These are phyloP conservation scores for Sebastes baramenuke DNA, from an alignment of 2,797 vertebrate genomes.

Conservation along the genomic window DNA sequence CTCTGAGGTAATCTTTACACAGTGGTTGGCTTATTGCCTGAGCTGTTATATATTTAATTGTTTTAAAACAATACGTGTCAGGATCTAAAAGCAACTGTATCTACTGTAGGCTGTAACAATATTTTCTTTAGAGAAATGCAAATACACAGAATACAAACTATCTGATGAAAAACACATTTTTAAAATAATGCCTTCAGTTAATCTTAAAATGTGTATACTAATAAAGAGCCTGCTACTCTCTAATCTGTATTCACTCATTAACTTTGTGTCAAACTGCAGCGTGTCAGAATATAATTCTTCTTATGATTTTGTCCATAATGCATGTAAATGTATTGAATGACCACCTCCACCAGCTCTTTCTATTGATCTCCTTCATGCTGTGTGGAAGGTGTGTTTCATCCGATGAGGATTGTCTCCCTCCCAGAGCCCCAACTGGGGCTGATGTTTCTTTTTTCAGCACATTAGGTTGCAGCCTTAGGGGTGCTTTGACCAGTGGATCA, in stretches of 20 bases:
- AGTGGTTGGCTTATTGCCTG: constrained; percentile 38
- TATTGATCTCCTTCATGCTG: constrained; percentile 68
- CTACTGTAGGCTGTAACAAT: not conserved
- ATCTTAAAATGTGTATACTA: not conserved
- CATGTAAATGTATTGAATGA: constrained; percentile 55
- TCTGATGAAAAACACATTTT: not conserved
- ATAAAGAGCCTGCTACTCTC: not conserved
- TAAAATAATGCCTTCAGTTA: not conserved
- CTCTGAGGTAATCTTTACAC: constrained; percentile 67
- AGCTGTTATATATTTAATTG: constrained; percentile 69
- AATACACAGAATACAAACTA: not conserved
- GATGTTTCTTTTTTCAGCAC: constrained; percentile 82
- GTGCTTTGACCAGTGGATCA: constrained; percentile 83
- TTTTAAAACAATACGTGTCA: constrained; percentile 53
- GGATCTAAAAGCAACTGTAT: constrained; percentile 32
- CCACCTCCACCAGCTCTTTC: constrained; percentile 47
- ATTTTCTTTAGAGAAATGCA: not conserved
- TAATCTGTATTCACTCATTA: not conserved
- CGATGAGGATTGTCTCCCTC: constrained; percentile 68
- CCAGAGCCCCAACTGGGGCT: constrained; percentile 70
- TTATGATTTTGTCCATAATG: constrained; percentile 21
- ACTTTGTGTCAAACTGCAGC: not conserved
- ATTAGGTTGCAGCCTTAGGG: constrained; percentile 82
- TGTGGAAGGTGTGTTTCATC: constrained; percentile 74
- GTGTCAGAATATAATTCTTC: constrained; percentile 8